Percentiles rank a stretch among this genome's conserved stretches.
phyloP scores from a whole-genome alignment of 2,797 vertebrate species.

The Phrynocephalus vlangalii region DNA sequence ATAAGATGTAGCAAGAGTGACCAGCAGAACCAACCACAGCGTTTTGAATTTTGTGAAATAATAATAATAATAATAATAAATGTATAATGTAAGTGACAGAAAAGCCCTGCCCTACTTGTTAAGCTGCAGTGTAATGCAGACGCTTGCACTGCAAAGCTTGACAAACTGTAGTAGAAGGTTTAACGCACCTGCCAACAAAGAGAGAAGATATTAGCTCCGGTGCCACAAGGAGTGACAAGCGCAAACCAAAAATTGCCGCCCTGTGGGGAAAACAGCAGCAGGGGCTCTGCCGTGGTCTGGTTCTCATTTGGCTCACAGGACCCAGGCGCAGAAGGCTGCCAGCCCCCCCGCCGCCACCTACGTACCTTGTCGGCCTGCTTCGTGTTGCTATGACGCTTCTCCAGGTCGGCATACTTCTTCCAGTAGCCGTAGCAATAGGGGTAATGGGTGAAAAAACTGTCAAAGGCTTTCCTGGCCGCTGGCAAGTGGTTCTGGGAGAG shows the following conservation, averaged over 20 bases:
- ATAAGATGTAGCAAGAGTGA: constrained; percentile 86
- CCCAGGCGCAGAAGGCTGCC: constrained; percentile 59
- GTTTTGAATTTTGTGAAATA: constrained; percentile 83
- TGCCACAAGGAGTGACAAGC: constrained; percentile 81
- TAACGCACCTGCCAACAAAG: constrained; percentile 90
- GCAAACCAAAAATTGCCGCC: constrained; percentile 77
- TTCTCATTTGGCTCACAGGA: constrained; percentile 78
- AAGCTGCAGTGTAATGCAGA: constrained; percentile 89
- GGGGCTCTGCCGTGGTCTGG: constrained; percentile 68
- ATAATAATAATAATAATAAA: constrained; percentile 73
- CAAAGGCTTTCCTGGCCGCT: constrained; percentile 91
- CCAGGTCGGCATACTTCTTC: constrained; percentile 98
- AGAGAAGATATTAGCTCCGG: constrained; percentile 87
- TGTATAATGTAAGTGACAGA: constrained; percentile 79
- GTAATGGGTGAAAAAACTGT: constrained; percentile 93
- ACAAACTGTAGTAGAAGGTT: constrained; percentile 86
- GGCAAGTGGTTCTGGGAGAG: constrained; percentile 86
- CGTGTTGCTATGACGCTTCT: constrained; percentile 90
- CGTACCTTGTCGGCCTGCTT: constrained; percentile 96
- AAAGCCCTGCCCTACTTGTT: constrained; percentile 89
- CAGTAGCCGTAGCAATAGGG: constrained; percentile 99
- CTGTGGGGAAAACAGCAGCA: constrained; percentile 73
- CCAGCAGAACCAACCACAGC: constrained; percentile 84
- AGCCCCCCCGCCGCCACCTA: constrained; percentile 60
- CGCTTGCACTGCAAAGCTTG: constrained; percentile 89